Evolutionary conservation across 2,797 vertebrate species (phyloP), one percentile per base, ranked within the genome.

Genomic region (Peromyscus melanophrys): DNA sequence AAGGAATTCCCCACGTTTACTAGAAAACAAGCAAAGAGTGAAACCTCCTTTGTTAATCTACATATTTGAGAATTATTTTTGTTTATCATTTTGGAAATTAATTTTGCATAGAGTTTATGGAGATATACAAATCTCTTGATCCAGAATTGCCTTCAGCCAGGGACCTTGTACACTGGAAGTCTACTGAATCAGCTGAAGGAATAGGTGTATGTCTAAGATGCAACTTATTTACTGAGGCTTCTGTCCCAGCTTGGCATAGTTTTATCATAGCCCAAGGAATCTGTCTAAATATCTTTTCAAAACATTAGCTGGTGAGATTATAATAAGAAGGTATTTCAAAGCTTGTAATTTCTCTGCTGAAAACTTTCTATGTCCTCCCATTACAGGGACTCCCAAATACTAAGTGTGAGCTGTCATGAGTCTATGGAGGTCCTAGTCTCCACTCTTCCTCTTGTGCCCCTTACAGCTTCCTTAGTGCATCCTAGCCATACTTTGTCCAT

Each of bases 41-140:
- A 92, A 96, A 27, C 0, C 2, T 4, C 14, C 3, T 73, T 84
- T 1, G 0, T 57, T 90, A 52, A 67, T 63, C 87, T 13, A 93
- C 25, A 9, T 12, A 83, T 37, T 96, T 21, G 9, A 88, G 92
- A 90, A 52, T 29, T n/a, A 67, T 77, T 96, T 73, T 37, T 76
- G 76, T 90, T 76, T 34, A 77, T 63, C 10, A 21, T 59, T 94
- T 19, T 29, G 19, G 75, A 90, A 81, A n/a, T 78, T 31, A 57
- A 0, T 88, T 88, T 55, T 52, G 12, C 10, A 16, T 29, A 63
- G 4, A 85, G 29, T 34, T 40, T 43, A 69, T n/a, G 12, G 63
- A 80, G 14, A 12, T 65, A 4, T 0, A 63, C 8, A 65, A 37
- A 52, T 34, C 11, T 46, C n/a, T 14, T 69, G 34, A 52, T 9